These are phyloP conservation scores for Eumeta japonica DNA, from an alignment of 1,140 invertebrate genomes.

Conservation along the genomic window DNA sequence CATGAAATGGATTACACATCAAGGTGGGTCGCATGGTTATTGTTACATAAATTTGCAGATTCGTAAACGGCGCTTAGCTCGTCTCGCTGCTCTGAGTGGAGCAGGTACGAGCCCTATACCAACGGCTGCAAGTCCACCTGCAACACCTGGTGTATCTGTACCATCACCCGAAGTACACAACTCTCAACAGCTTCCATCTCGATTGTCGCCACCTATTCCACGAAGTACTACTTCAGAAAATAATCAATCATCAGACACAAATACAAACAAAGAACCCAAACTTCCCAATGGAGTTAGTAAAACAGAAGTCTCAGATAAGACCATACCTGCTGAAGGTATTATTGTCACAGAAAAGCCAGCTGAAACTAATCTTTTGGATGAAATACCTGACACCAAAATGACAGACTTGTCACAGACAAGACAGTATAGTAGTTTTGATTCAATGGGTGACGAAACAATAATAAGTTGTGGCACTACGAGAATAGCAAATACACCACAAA, in stretches of 20 bases:
- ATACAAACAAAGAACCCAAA: slow-evolving; percentile 35
- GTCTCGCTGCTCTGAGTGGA: slow-evolving; percentile 35
- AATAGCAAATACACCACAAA: slow-evolving; percentile 33
- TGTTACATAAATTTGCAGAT: slow-evolving; percentile 36
- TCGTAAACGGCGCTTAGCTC: slow-evolving; percentile 42
- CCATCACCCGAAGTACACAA: slow-evolving; percentile 28
- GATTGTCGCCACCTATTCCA: slow-evolving; percentile 24
- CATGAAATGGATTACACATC: slow-evolving; percentile 30
- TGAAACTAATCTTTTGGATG: slow-evolving; percentile 49
- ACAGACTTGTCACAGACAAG: slow-evolving; percentile 50
- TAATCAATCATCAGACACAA: slow-evolving; percentile 21
- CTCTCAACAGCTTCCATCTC: slow-evolving; percentile 19
- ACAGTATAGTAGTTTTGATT: slow-evolving; percentile 51
- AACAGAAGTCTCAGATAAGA: slow-evolving; percentile 36
- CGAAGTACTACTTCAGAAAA: slow-evolving; percentile 31
- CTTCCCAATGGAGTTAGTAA: slow-evolving; percentile 33
- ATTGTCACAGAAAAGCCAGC: slow-evolving; percentile 54
- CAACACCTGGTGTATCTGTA: slow-evolving; percentile 38
- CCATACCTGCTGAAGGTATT: slow-evolving; percentile 47
- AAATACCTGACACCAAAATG: slow-evolving; percentile 56
- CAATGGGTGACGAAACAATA: slow-evolving; percentile 48
- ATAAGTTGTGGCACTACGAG: slow-evolving; percentile 44
- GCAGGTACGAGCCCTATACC: slow-evolving; percentile 25
- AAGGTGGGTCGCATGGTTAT: slow-evolving; percentile 16
- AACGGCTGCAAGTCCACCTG: slow-evolving; percentile 27